Evolutionary conservation across 2,113 vertebrate species (phyloP), one percentile per base, ranked within the genome.

Genomic region (Muntiacus muntjak): DNA sequence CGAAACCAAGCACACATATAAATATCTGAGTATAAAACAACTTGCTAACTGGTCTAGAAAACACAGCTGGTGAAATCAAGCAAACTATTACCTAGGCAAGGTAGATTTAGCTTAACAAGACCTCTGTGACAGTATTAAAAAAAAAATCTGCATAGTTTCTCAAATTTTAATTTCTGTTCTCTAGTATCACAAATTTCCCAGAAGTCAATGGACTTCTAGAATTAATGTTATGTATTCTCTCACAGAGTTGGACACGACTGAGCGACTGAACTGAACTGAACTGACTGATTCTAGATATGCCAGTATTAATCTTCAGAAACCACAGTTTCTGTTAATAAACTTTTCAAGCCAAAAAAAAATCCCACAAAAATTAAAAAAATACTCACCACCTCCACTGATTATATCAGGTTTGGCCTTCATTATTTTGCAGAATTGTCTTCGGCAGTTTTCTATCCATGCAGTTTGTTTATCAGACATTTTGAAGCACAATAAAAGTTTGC

Each of bases 351-450:
- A 85, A n/a, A 45, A 74, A 74, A 50, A 57, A 74, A 21, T 0
- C 2, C 21, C 64, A 50, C 4, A 55, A 17, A 62, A 86, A 93
- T 58, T 64, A 95, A 97, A 40, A 71, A 25, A 0, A 2, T 19
- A 98, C 99, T 99, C 94, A 99, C 99, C 98, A 3, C 97, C 94
- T 98, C 99, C 99, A 74, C 98, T 98, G 54, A 99, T 79, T 71
- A 79, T 6, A 91, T 97, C 96, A 1, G 99, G 98, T 92, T 98
- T 99, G 92, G 98, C 97, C 98, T 98, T 99, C 98, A 99, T 98
- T 87, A 98, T 98, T 98, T 98, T 99, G 98, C 98, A 98, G 98
- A 99, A 99, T 1, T 98, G 99, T 97, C 93, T 99, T 96, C 98
- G 98, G 98, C 99, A 99, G 89, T 60, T 97, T 95, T 99, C 99